These are phyloP conservation scores for Machaerirhynchus nigripectus DNA, from an alignment of 2,113 vertebrate species.

Conservation along the genomic window DNA sequence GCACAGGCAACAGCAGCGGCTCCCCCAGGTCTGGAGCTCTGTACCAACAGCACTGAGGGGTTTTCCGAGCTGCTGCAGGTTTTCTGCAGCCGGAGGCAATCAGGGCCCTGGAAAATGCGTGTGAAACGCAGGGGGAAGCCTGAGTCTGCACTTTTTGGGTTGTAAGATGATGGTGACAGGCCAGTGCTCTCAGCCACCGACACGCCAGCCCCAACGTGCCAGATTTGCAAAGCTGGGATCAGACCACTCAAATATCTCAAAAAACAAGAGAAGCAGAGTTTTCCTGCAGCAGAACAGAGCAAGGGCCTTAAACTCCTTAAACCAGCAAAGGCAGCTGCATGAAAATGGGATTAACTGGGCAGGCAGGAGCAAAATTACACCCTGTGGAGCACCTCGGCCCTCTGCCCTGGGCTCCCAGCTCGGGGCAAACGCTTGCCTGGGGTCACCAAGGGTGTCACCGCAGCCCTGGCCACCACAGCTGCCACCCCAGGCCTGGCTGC, in stretches of 20 bases:
- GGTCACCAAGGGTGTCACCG: background rate
- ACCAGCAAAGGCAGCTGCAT: background rate
- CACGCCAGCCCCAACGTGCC: background rate
- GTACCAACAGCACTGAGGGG: rapidly evolving
- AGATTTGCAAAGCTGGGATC: background rate
- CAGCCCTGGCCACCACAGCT: background rate
- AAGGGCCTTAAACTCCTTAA: background rate
- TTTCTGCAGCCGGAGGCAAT: background rate
- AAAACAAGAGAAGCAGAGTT: background rate
- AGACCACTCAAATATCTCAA: background rate
- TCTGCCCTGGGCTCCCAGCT: background rate
- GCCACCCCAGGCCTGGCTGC: background rate
- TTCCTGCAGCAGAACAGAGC: background rate
- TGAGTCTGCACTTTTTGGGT: background rate
- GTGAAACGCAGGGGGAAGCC: background rate
- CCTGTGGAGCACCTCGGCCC: background rate
- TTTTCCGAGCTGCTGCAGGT: background rate
- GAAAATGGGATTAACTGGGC: background rate
- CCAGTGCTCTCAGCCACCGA: rapidly evolving
- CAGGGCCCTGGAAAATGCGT: background rate
- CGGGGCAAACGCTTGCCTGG: rapidly evolving
- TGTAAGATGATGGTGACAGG: background rate
- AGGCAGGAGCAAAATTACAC: background rate
- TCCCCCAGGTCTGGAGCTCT: background rate
- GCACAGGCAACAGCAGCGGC: background rate